A percentile compares a stretch with the other conserved stretches of the same genome.
Evolutionary conservation across 2,888 invertebrate genomes (phyloP).

Genomic region (Acleris cristana): DNA sequence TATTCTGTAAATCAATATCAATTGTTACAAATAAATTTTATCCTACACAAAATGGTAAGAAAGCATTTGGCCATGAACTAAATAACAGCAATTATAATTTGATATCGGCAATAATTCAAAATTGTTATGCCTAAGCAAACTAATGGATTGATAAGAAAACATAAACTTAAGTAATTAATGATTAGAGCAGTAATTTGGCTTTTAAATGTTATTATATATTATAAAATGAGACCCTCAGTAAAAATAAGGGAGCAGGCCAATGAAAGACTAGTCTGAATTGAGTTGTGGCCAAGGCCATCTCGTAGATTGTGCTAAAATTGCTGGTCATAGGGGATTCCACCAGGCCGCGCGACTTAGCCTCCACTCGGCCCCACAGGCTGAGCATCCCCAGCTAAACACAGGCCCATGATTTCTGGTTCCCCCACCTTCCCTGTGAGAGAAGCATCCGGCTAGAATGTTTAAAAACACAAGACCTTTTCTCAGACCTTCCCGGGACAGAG

Average conservation of each 20-base stretch:
- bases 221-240: slow-evolving; percentile 69
- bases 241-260: slow-evolving; percentile 80
- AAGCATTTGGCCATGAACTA: no score
- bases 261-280: slow-evolving; percentile 94
- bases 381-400: slow-evolving; percentile 80
- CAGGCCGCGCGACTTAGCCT: slow-evolving; percentile 73
- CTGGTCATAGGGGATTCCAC: slow-evolving; percentile 89
- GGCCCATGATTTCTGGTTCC: slow-evolving; percentile 89
- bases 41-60: no score
- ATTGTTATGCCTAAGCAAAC: slow-evolving; percentile 5
- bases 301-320: slow-evolving; percentile 90
- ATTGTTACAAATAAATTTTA: no score
- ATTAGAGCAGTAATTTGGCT: not conserved
- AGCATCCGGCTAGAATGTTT: slow-evolving; percentile 89
- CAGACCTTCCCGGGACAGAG: slow-evolving; percentile 92
- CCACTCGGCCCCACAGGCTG: slow-evolving; percentile 69
- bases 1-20: no score
- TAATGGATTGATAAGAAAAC: slow-evolving; percentile 15
- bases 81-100: no score
- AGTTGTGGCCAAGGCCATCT: slow-evolving; percentile 87
- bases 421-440: slow-evolving; percentile 85
- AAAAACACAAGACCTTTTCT: slow-evolving; percentile 84
- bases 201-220: no score
- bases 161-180: slow-evolving; percentile 2
- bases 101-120: no score